Evolutionary conservation across 1,140 invertebrate genomes (phyloP), one percentile per base, ranked within the genome.

Genomic region (Drosophila arawakana): DNA sequence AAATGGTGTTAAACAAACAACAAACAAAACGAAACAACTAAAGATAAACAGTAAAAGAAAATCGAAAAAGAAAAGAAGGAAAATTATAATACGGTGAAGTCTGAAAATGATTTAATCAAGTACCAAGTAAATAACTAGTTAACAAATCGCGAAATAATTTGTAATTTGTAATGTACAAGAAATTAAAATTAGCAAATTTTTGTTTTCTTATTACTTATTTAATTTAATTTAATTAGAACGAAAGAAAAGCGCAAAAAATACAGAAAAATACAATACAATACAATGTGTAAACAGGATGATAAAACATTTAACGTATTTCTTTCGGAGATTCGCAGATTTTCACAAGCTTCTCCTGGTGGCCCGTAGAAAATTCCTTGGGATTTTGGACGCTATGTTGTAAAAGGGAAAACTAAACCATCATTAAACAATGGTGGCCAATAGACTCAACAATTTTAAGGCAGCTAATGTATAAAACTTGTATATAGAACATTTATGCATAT

Each of bases 51-150:
- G 25, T 30, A 30, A 30, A 30, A 30, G 25, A 5, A 30, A 30
- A 30, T 5, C 18, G 44, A 70, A 71, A 66, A 59, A 58, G 54
- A 58, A 67, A 78, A 57, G 55, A 73, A 73, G 70, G 71, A 54
- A 66, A 80, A 68, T 62, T 44, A 73, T 71, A 72, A 77, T 86
- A 65, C 80, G 78, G 81, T 90, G 82, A 91, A 91, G 90, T 91
- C 90, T 91, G 90, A 91, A 76, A 84, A 91, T 86, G 85, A 91
- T 91, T 83, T 83, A 90, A 90, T 90, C 86, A 86, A 88, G 73
- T 83, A 90, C 81, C 80, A 90, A 90, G 63, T 90, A 54, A 43
- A 69, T 68, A 73, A 58, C 62, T 72, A 70, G 59, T 58, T 55
- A 79, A 37, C 21, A 66, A 57, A 60, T 59, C 72, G 68, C 71